phyloP scores from a whole-genome alignment of 2,113 vertebrate species.

The Anseranas semipalmata region DNA sequence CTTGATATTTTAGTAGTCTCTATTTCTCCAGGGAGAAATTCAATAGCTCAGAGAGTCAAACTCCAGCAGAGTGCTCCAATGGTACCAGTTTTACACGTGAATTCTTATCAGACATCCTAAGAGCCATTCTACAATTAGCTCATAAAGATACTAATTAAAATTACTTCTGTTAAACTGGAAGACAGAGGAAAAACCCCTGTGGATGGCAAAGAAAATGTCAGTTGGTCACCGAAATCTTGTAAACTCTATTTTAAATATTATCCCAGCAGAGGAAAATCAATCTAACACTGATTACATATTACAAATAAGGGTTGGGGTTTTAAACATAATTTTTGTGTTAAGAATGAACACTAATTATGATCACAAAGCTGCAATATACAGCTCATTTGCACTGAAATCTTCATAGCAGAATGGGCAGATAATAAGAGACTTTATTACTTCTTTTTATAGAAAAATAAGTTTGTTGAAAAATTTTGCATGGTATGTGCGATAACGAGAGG shows the following conservation, averaged over 20 bases:
- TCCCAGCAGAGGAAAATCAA: constrained; percentile 3
- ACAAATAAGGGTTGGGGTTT: neutral
- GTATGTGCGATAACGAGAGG: neutral
- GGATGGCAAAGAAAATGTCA: constrained; percentile 33
- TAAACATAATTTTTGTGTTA: neutral
- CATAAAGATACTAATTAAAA: constrained; percentile 44
- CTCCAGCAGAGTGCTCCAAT: neutral
- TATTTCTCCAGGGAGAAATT: neutral
- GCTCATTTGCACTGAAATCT: neutral
- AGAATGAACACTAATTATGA: neutral
- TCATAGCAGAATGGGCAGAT: neutral
- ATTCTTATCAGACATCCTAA: constrained; percentile 26
- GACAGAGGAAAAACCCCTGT: constrained; percentile 3
- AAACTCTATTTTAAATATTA: constrained; percentile 19
- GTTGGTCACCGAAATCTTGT: neutral
- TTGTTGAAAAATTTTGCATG: neutral
- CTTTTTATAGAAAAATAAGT: neutral
- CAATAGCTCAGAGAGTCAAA: neutral
- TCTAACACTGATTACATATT: neutral
- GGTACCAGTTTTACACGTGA: constrained; percentile 17
- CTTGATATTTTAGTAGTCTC: neutral
- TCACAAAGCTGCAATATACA: neutral
- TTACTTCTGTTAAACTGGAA: neutral
- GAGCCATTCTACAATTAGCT: neutral
- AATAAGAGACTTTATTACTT: neutral